Evolutionary conservation across 2,888 invertebrate species (phyloP), one percentile per base, ranked within the genome.

Genomic region (Isoperla grammatica): DNA sequence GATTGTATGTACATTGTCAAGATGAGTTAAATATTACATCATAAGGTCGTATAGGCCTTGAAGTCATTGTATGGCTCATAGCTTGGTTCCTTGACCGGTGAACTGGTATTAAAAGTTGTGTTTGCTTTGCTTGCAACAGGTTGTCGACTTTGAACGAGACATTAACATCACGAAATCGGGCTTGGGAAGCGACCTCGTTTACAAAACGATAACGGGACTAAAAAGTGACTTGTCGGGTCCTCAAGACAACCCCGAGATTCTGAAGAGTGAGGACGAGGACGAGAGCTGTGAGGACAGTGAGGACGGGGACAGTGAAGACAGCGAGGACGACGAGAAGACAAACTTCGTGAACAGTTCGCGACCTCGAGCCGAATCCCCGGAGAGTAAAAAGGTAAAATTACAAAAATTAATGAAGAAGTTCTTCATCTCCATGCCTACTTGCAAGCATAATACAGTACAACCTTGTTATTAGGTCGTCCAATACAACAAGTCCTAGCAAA

Each of bases 201-300:
- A 95, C 73, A 89, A 90, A 69, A 94, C 90, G 63, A 80, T 97
- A 54, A 85, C 90, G 13, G 95, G 94, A 0, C 79, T 95, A 60
- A 90, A 87, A 72, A 79, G 85, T 46, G 88, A 91, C 70, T 74
- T 95, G 15, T 86, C 88, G 15, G 88, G 88, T 19, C 84, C 90
- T 22, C 79, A 81, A 13, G 75, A 81, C 59, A 78, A 75, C 61
- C 89, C 90, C 0, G 82, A 85, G 45, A 81, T 88, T 63, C 73
- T 87, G 20, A 64, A 65, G 15, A 59, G 64, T 23, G 63, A 59
- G 15, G 60, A 60, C 13, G 65, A 64, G 13, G 63, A 65, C 4
- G 63, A 55, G 23, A 57, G 50, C 3, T 56, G 12, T 12, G 57
- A 58, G 20, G n/a, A 39, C 1, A 50, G 42, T 11, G 63, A 61